A percentile compares a stretch with the other conserved stretches of the same genome.
Evolutionary conservation across 2,888 invertebrate genomes (phyloP).

Genomic region (Macrosiphum euphorbiae): DNA sequence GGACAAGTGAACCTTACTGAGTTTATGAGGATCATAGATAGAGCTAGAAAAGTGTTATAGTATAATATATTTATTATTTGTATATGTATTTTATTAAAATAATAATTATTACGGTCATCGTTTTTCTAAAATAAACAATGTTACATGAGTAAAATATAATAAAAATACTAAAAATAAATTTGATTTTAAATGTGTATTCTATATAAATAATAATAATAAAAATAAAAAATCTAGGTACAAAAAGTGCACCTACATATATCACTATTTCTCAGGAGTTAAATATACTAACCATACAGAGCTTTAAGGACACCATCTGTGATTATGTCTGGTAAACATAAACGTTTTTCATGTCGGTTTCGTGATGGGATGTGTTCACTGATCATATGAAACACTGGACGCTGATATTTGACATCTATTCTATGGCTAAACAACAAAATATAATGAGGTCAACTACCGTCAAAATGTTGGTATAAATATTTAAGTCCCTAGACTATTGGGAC

Average conservation of each 20-base stretch:
- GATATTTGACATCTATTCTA: conserved; percentile 58
- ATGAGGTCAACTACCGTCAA: neutral
- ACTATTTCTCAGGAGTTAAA: neutral
- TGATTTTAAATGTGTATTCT: conserved; percentile 37
- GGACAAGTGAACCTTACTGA: conserved; percentile 49
- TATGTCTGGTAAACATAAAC: conserved; percentile 66
- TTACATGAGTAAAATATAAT: conserved; percentile 24
- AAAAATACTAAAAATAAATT: conserved; percentile 45
- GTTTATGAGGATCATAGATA: conserved; percentile 43
- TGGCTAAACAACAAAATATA: conserved; percentile 40
- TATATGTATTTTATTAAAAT: conserved; percentile 29
- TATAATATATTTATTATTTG: conserved; percentile 3
- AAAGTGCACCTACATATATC: conserved; percentile 33
- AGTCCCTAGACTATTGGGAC: neutral
- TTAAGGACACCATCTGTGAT: conserved; percentile 67
- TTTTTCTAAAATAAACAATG: conserved; percentile 25
- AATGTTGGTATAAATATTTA: neutral
- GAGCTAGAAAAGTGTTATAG: conserved; percentile 36
- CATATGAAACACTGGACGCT: conserved; percentile 55
- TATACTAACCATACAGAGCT: conserved; percentile 65
- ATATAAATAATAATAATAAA: conserved; percentile 37
- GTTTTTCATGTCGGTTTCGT: conserved; percentile 49
- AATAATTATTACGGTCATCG: conserved; percentile 11
- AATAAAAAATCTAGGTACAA: conserved; percentile 35
- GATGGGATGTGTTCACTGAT: conserved; percentile 49